Base-by-base conservation (phyloP, 2,888 invertebrate genomes). In the Notodonta ziczac region DNA sequence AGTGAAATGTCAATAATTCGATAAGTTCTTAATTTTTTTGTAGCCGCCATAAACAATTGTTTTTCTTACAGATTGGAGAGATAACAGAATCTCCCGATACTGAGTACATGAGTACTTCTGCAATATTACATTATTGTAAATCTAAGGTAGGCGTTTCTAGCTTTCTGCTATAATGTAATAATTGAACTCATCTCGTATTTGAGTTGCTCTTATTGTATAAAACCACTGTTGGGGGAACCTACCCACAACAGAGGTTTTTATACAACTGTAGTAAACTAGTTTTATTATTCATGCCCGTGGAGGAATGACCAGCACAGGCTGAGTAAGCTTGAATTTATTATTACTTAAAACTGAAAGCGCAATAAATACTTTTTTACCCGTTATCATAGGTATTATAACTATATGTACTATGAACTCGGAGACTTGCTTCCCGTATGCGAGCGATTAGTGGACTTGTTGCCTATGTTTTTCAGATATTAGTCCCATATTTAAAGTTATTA, bases 41-140 rank as follows among this genome's bases (percentile, higher is more conserved):
- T 24, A 24, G 24, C 24, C 24, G 24, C 24, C 24, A 16, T 46
- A 58, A 12, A 12, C 2, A 14, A 8, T 40, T 5, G 5, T n/a
- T 52, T 66, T 65, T 61, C 58, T 85, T 85, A 66, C 84, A 96
- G 96, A 95, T 96, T 73, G 96, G 96, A 64, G 96, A 96, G 86
- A 95, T 96, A 73, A 94, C 95, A 0, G 96, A 96, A 80, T 95
- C 95, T 66, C 95, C 96, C 65, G 95, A 95, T 78, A 94, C 94
- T 51, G 95, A 95, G 72, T 95, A 95, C 72, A 94, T 96, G 85
- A 97, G 96, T 75, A 97, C 97, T 42, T 97, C 97, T 12, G 96
- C 97, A 10, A 95, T 97, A 70, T 94, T 97, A 82, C 95, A 95
- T 83, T 97, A 97, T 80, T 97, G 97, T 92, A 97, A 97, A 91